These are phyloP conservation scores for Aotus griseimembra DNA, from an alignment of 2,797 vertebrate genomes.

Conservation along the genomic window DNA sequence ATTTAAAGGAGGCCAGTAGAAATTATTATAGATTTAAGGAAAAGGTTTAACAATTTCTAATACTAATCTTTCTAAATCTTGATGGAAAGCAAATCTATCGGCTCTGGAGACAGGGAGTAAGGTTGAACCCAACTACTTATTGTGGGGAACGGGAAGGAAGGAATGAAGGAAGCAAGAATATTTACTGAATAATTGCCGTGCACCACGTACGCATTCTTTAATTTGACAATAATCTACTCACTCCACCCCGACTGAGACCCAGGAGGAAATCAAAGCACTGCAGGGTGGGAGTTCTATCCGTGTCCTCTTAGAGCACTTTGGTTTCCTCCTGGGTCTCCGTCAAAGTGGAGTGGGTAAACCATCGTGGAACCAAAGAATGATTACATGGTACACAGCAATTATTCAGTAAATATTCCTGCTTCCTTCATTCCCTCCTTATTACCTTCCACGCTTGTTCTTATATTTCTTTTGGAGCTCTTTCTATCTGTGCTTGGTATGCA, in stretches of 20 bases:
- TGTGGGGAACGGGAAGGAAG: neutral
- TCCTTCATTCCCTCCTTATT: neutral
- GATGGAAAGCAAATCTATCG: neutral
- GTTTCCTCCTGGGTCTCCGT: neutral
- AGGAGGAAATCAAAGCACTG: neutral
- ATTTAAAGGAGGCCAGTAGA: neutral
- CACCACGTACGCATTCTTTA: neutral
- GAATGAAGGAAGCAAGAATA: constrained; percentile 10
- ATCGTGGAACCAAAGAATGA: neutral
- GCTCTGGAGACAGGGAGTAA: neutral
- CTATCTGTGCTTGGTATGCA: neutral
- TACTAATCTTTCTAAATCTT: neutral
- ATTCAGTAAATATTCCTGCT: neutral
- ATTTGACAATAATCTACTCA: neutral
- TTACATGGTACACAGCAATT: neutral
- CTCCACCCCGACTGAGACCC: neutral
- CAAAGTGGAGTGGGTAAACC: neutral
- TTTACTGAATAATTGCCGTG: neutral
- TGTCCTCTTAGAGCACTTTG: neutral
- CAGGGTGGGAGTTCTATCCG: neutral
- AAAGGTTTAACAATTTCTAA: neutral
- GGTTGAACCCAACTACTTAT: neutral
- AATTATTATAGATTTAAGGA: neutral
- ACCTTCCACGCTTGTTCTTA: neutral
- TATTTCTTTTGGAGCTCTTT: neutral